Percentiles rank a stretch among this genome's conserved stretches.
phyloP scores from a whole-genome alignment of 2,113 vertebrate species.

The Athene cunicularia region DNA sequence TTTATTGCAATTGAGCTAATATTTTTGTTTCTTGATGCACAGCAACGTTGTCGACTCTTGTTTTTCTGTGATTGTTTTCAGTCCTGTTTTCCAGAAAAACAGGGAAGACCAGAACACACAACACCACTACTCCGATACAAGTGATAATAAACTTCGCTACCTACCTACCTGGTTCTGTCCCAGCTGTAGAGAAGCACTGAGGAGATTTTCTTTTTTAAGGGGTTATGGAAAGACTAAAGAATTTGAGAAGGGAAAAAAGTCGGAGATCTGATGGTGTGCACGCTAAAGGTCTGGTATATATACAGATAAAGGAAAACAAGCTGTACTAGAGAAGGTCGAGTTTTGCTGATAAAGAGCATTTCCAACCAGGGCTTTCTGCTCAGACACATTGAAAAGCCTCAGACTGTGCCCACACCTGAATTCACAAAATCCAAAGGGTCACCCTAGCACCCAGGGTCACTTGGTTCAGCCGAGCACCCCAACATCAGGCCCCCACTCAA shows the following conservation, averaged over 20 bases:
- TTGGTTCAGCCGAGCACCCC: not conserved
- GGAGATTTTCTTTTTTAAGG: not conserved
- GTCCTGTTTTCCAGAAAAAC: not conserved
- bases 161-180: not conserved
- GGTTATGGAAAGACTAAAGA: not conserved
- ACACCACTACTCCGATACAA: rapidly evolving
- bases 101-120: not conserved
- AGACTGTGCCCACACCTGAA: not conserved
- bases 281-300: not conserved
- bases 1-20: not conserved
- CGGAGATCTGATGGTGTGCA: not conserved
- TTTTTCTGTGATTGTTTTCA: not conserved
- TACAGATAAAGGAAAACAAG: not conserved
- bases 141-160: not conserved
- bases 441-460: not conserved
- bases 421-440: not conserved
- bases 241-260: not conserved
- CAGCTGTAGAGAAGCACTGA: not conserved
- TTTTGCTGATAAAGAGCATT: not conserved
- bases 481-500: not conserved
- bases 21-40: not conserved
- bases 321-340: not conserved
- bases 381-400: not conserved
- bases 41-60: not conserved
- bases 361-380: not conserved